These are phyloP conservation scores for Cinclus mexicanus DNA, from an alignment of 2,113 vertebrate genomes.

Conservation along the genomic window DNA sequence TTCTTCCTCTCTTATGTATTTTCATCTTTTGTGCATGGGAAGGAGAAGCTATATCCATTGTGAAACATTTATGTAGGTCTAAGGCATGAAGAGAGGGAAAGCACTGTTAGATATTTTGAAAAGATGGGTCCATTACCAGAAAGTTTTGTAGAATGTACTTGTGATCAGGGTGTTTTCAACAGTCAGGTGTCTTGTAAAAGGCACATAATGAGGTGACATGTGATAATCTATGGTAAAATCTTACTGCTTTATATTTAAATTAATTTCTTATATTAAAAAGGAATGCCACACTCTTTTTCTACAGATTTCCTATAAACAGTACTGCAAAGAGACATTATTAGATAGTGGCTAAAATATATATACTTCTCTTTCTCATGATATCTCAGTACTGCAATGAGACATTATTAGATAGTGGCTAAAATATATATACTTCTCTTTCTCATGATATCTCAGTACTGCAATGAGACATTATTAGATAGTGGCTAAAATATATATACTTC, in stretches of 20 bases:
- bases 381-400: too few relatives aligned
- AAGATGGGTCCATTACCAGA: not conserved
- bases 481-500: not conserved
- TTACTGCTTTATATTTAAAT: not conserved
- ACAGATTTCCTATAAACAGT: not conserved
- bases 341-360: not conserved
- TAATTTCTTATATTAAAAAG: not conserved
- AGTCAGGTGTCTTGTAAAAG: not conserved
- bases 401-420: not conserved
- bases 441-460: not conserved
- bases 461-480: not conserved
- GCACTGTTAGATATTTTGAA: not conserved
- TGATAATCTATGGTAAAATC: not conserved
- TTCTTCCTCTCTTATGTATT: not conserved
- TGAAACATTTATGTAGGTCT: not conserved
- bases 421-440: not conserved
- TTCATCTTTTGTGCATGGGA: not conserved
- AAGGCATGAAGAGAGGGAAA: not conserved
- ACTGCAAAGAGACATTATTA: not conserved
- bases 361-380: not conserved
- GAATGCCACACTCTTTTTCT: not conserved
- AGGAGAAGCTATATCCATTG: not conserved
- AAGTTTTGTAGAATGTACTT: not conserved
- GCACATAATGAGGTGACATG: not conserved
- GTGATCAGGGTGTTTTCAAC: not conserved